A percentile compares a stretch with the other conserved stretches of the same genome.
phyloP scores from a whole-genome alignment of 2,113 vertebrate genomes.

The Dasyurus viverrinus region DNA sequence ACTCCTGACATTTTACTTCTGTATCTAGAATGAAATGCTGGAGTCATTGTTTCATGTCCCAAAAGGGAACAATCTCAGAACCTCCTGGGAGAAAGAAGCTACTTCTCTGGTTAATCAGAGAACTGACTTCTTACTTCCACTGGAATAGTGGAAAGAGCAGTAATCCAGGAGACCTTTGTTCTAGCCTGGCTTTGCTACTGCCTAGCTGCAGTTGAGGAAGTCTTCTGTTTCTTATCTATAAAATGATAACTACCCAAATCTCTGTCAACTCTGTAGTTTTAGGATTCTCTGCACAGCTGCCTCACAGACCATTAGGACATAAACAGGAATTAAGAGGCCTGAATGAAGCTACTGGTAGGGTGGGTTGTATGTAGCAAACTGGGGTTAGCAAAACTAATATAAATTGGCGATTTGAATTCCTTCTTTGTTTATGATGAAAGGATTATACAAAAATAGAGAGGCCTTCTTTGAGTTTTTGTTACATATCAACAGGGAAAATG shows the following conservation, averaged over 20 bases:
- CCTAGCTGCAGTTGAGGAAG: not conserved
- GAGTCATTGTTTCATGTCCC: not conserved
- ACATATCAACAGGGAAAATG: not conserved
- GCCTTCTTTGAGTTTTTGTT: not conserved
- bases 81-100: not conserved
- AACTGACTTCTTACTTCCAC: too few relatives aligned
- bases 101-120: not conserved
- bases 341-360: not conserved
- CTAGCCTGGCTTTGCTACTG: not conserved
- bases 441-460: constrained; percentile 22
- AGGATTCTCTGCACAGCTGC: not conserved
- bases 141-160: not conserved
- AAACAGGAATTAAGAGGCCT: not conserved
- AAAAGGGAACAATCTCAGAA: not conserved
- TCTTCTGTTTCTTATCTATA: not conserved
- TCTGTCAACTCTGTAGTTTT: not conserved
- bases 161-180: not conserved
- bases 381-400: not conserved
- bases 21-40: not conserved
- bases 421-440: not conserved
- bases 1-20: not conserved
- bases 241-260: not conserved
- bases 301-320: not conserved
- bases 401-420: not conserved
- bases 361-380: not conserved